Evolutionary conservation across 2,113 vertebrate genomes (phyloP).

Genomic region (Eubucco bourcierii): DNA sequence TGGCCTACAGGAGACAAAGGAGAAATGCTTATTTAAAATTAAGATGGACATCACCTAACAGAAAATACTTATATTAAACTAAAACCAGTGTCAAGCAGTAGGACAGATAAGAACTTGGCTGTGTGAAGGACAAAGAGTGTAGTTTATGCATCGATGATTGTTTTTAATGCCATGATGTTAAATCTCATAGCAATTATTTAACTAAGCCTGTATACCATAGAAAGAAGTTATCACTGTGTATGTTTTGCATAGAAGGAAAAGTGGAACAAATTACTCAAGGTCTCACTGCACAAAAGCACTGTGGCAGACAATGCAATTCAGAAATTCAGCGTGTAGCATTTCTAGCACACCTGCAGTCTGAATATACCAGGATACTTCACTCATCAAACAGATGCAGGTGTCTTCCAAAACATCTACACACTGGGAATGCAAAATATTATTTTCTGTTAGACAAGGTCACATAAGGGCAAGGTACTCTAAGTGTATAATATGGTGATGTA

Average conservation of each 20-base stretch:
- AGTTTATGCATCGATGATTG: neutral
- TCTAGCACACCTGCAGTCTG: neutral
- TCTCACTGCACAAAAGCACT: neutral
- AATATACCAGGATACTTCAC: neutral
- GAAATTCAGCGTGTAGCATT: neutral
- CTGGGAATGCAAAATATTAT: neutral
- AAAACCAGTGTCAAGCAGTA: neutral
- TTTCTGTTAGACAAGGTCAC: neutral
- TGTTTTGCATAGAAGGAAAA: neutral
- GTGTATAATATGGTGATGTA: neutral
- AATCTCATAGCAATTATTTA: neutral
- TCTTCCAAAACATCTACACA: neutral
- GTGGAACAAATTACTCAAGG: neutral
- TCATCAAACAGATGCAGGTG: neutral
- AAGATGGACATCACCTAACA: neutral
- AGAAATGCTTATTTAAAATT: conserved; percentile 3
- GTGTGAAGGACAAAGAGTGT: neutral
- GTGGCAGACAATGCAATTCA: neutral
- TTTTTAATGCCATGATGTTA: neutral
- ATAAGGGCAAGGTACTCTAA: neutral
- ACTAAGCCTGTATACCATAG: neutral
- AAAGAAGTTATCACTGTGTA: neutral
- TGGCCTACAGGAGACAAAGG: conserved; percentile 65
- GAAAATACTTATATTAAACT: neutral
- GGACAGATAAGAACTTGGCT: neutral